Percentiles rank a stretch among this genome's conserved stretches.
Conservation (phyloP, 2,888 invertebrate genomes). For the Cheilosia pagana region DNA sequence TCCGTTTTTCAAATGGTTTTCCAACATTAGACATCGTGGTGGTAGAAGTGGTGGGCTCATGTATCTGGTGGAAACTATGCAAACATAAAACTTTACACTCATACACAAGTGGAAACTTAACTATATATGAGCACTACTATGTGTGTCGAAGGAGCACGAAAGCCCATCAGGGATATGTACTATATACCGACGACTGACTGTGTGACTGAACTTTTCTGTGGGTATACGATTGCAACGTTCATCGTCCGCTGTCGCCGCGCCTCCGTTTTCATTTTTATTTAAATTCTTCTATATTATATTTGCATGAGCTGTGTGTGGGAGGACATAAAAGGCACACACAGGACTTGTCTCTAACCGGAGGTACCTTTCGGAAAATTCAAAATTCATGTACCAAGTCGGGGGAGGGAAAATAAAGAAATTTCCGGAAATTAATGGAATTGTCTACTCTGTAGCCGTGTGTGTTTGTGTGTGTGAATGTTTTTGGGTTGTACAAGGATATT, state of each 20-base stretch:
- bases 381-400: slow-evolving; percentile 39
- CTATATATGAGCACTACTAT: slow-evolving; percentile 45
- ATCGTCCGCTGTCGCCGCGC: background rate
- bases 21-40: slow-evolving; percentile 15
- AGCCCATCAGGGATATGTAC: slow-evolving; percentile 45
- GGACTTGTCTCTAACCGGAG: slow-evolving; percentile 15
- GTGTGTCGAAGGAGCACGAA: slow-evolving; percentile 5
- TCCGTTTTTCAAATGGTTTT: slow-evolving; percentile 38
- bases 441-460: slow-evolving; percentile 52
- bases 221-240: slow-evolving; percentile 6
- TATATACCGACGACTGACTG: slow-evolving; percentile 11
- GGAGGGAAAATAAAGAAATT: slow-evolving; percentile 32
- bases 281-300: slow-evolving; percentile 46
- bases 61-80: slow-evolving; percentile 10
- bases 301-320: slow-evolving; percentile 32
- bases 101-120: slow-evolving; percentile 18
- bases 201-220: slow-evolving; percentile 11
- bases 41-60: background rate
- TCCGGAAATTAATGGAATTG: slow-evolving; percentile 66
- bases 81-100: slow-evolving; percentile 44
- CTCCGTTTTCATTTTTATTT: slow-evolving; percentile 52
- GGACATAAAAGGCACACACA: slow-evolving; percentile 15
- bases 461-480: background rate
- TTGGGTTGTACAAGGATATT: slow-evolving; percentile 18
- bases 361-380: slow-evolving; percentile 23